Evolutionary conservation across 2,113 vertebrate genomes (phyloP).

Genomic region (Phyllostomus hastatus): DNA sequence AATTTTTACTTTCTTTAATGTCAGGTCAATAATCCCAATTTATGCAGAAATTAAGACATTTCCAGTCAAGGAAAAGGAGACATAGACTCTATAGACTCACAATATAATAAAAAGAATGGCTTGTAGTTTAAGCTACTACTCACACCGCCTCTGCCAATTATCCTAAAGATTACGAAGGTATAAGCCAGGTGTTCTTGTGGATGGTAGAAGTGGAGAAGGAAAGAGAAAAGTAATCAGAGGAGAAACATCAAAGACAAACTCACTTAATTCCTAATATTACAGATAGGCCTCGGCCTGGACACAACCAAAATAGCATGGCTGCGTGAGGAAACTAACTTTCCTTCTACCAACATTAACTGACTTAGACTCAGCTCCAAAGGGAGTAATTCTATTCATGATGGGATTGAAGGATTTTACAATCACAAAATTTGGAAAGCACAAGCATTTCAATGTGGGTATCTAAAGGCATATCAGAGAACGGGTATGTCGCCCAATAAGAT

Average conservation of each 20-base stretch:
- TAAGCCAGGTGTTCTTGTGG: not conserved
- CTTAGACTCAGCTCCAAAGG: not conserved
- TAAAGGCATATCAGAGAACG: not conserved
- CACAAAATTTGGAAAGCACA: not conserved
- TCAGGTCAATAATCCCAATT: not conserved
- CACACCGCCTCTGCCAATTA: not conserved
- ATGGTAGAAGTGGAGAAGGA: not conserved
- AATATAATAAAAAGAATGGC: not conserved
- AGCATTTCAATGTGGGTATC: not conserved
- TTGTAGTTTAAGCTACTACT: not conserved
- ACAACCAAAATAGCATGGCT: rapidly evolving
- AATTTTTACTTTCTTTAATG: not conserved
- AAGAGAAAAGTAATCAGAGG: not conserved
- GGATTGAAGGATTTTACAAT: not conserved
- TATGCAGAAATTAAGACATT: not conserved
- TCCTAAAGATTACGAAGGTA: not conserved
- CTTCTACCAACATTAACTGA: not conserved
- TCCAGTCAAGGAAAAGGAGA: not conserved
- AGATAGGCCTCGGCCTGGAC: rapidly evolving
- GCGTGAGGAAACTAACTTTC: rapidly evolving
- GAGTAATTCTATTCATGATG: not conserved
- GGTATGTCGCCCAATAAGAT: not conserved
- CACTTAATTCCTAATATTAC: not conserved
- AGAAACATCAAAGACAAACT: not conserved
- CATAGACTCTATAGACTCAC: not conserved